These are phyloP conservation scores for Drosophila imparisetae DNA, from an alignment of 2,888 invertebrate genomes.

Conservation along the genomic window DNA sequence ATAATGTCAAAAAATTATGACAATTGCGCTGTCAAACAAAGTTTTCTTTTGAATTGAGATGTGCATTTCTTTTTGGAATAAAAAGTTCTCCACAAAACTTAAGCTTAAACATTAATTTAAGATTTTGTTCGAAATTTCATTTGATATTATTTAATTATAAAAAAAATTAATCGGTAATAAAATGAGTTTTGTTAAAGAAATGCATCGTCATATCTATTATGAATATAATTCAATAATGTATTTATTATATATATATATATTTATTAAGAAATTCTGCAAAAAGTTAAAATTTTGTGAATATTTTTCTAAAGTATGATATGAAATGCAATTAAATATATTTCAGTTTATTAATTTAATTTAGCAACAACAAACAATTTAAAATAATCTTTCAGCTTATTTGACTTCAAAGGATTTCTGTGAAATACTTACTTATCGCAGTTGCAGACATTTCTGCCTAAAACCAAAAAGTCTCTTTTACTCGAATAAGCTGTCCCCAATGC, in stretches of 20 bases:
- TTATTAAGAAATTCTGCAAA: background rate
- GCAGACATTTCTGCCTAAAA: background rate
- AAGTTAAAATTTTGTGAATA: background rate
- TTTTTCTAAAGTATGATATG: background rate
- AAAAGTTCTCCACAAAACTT: background rate
- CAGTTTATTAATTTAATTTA: background rate
- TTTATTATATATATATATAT: no score
- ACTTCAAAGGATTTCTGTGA: background rate
- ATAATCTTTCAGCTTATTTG: background rate
- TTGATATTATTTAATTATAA: background rate
- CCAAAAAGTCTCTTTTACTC: background rate
- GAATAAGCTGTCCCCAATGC: background rate
- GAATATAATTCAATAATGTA: background rate
- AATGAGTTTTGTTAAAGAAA: background rate
- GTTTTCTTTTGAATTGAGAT: background rate
- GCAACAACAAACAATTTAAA: background rate
- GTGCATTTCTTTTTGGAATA: background rate
- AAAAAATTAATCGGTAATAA: background rate
- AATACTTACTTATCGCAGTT: background rate
- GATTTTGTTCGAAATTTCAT: background rate
- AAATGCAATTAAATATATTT: background rate
- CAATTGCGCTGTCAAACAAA: background rate
- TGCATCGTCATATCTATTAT: background rate
- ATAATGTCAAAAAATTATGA: background rate
- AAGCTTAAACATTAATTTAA: background rate